These are phyloP conservation scores for Leucophora obtusa DNA, from an alignment of 2,888 invertebrate genomes.

Conservation along the genomic window DNA sequence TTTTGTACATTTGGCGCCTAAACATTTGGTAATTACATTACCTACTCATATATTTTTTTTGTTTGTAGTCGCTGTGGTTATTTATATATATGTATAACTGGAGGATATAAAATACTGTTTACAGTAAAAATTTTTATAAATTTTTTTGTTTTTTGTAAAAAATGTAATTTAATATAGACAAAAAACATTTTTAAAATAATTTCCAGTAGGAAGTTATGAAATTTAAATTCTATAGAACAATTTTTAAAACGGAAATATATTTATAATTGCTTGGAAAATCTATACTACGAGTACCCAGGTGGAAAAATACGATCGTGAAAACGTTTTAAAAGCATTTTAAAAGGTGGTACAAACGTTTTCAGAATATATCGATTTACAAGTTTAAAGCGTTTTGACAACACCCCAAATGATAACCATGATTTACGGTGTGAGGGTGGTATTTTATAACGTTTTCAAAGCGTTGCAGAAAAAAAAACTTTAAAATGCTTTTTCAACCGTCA, in stretches of 20 bases:
- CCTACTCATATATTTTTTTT: constrained; percentile 12
- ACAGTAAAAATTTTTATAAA: not conserved
- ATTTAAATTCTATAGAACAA: constrained; percentile 18
- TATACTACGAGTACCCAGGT: no score
- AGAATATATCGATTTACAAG: no score
- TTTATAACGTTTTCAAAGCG: no score
- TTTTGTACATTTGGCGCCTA: constrained; percentile 50
- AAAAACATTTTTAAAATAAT: constrained; percentile 21
- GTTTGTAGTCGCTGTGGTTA: not conserved
- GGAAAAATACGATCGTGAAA: no score
- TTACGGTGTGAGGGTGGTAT: no score
- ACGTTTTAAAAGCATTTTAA: no score
- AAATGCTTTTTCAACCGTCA: no score
- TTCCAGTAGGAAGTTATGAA: constrained; percentile 40
- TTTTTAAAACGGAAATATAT: constrained; percentile 31
- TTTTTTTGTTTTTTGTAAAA: not conserved
- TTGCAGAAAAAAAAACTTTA: no score
- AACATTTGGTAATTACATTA: constrained; percentile 59
- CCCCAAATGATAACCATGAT: no score
- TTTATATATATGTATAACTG: not conserved
- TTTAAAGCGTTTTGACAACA: no score
- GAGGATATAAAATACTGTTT: not conserved
- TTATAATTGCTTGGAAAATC: constrained; percentile 19
- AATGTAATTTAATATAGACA: not conserved
- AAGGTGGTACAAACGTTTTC: no score